Conservation (phyloP, 1,140 invertebrate species). For the Conus ventricosus region DNA sequence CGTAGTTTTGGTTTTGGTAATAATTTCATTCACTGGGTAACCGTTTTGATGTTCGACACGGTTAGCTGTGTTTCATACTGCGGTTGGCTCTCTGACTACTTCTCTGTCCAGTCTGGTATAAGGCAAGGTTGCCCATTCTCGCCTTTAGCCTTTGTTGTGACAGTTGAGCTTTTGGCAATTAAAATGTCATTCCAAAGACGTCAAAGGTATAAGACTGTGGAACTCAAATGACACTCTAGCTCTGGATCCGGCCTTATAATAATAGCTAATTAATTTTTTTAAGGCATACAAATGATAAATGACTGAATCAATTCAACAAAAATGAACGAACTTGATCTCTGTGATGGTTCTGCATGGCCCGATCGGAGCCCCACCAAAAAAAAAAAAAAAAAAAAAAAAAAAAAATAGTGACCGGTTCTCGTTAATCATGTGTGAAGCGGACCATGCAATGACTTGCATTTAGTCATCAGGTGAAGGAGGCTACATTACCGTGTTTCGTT, state of each 20-base stretch:
- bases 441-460: too few species aligned
- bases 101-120: background rate
- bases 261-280: too few species aligned
- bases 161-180: background rate
- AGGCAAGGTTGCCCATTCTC: background rate
- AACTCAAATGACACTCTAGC: background rate
- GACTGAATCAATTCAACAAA: too few species aligned
- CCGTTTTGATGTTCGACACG: background rate
- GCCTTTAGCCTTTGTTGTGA: background rate
- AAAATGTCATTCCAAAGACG: background rate
- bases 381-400: too few species aligned
- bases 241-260: background rate
- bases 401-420: too few species aligned
- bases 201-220: background rate
- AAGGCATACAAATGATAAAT: too few species aligned
- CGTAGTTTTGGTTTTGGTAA: background rate
- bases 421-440: too few species aligned
- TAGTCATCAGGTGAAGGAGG: too few species aligned
- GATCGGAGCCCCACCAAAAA: too few species aligned
- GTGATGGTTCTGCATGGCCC: too few species aligned
- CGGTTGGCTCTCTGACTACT: background rate
- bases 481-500: too few species aligned
- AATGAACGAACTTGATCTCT: too few species aligned
- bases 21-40: background rate
- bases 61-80: background rate